Evolutionary conservation across 2,888 invertebrate genomes (phyloP).

Genomic region (Drosophila fungiperda): DNA sequence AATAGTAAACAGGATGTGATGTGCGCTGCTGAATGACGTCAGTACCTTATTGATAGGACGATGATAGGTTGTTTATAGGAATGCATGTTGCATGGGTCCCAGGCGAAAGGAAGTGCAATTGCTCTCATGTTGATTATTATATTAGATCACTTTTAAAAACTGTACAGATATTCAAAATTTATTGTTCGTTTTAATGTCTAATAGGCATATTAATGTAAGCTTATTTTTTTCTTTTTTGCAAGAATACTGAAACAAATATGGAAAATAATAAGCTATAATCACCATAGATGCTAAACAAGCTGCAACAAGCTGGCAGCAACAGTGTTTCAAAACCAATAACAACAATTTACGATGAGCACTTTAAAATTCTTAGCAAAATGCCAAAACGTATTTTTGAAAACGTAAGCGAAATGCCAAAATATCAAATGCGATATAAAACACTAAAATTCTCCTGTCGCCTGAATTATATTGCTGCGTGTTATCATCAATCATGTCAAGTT

Average conservation of each 20-base stretch:
- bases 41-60: constrained; percentile 38
- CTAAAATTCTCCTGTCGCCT: constrained; percentile 14
- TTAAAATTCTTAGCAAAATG: constrained; percentile 3
- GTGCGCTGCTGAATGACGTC: constrained; percentile 52
- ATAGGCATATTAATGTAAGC: background rate
- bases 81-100: constrained; percentile 2
- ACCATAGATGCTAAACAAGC: background rate
- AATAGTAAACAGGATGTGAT: constrained; percentile 75
- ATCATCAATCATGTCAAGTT: constrained; percentile 60
- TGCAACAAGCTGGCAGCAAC: constrained; percentile 19
- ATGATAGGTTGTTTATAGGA: constrained; percentile 31
- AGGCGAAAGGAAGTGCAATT: constrained; percentile 12
- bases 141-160: background rate
- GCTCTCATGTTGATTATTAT: background rate
- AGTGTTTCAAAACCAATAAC: constrained; percentile 15
- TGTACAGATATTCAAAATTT: too few relatives aligned
- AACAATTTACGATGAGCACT: background rate
- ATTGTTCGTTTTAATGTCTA: background rate
- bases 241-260: background rate
- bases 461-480: constrained; percentile 37
- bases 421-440: background rate
- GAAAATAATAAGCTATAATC: background rate
- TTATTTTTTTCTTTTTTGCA: background rate
- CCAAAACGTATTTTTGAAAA: constrained; percentile 5
- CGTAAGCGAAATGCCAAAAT: background rate